Conservation (phyloP, 2,888 invertebrate genomes). For the Cecidostiba fungosa region DNA sequence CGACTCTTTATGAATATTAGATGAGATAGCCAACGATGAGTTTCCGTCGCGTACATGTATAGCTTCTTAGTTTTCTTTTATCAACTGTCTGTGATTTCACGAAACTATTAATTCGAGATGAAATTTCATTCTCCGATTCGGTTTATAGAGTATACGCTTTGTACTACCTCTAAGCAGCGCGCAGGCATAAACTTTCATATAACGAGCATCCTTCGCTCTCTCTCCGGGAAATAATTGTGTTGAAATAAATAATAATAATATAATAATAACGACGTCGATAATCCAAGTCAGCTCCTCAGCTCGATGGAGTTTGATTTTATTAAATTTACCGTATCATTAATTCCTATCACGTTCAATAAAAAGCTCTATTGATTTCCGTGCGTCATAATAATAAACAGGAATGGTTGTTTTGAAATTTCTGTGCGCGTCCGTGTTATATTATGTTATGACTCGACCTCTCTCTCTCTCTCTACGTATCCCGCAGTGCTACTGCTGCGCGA, state of each 20-base stretch:
- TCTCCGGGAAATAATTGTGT: not conserved
- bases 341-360: conserved; percentile 32
- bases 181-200: not conserved
- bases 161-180: not conserved
- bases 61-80: not conserved
- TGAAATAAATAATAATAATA: too few species aligned
- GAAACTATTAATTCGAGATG: not conserved
- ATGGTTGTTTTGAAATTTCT: conserved; percentile 17
- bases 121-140: not conserved
- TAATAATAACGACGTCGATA: not conserved
- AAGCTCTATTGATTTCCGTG: conserved; percentile 33
- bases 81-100: not conserved
- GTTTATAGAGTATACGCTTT: not conserved
- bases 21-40: not conserved
- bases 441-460: conserved; percentile 13
- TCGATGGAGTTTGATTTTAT: conserved; percentile 8
- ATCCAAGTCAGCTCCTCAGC: not conserved
- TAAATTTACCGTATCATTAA: conserved; percentile 25
- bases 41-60: not conserved
- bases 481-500: not conserved
- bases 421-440: conserved; percentile 8
- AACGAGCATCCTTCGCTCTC: not conserved
- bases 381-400: conserved; percentile 39
- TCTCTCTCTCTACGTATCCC: not conserved
- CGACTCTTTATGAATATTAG: not conserved